phyloP scores from a whole-genome alignment of 1,140 invertebrate genomes.

The Cydia fagiglandana region DNA sequence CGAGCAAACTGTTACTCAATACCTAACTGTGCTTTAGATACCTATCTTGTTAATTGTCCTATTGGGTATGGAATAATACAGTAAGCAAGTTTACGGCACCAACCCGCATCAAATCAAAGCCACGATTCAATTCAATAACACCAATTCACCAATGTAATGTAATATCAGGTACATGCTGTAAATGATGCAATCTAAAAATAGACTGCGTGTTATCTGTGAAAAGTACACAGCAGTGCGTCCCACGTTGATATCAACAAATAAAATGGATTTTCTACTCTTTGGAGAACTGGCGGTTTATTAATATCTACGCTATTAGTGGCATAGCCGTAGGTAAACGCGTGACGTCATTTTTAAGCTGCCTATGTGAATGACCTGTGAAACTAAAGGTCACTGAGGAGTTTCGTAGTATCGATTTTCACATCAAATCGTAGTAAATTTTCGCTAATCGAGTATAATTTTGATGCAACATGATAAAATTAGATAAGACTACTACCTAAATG shows the following conservation, averaged over 20 bases:
- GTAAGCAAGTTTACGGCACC: too few species aligned
- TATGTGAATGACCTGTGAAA: background rate
- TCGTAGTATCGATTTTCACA: background rate
- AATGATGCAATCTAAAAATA: slow-evolving; percentile 3
- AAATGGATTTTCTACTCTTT: background rate
- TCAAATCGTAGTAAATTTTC: background rate
- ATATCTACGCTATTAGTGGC: background rate
- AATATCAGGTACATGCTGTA: slow-evolving; percentile 8
- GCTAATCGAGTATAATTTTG: background rate
- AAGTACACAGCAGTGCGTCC: slow-evolving; percentile 12
- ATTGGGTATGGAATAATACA: too few species aligned
- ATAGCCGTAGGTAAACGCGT: background rate
- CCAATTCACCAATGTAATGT: too few species aligned
- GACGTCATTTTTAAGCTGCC: slow-evolving; percentile 6
- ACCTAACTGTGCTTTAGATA: background rate
- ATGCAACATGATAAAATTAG: background rate
- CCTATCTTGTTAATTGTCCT: background rate
- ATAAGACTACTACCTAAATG: background rate
- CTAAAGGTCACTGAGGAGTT: background rate
- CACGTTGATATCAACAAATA: slow-evolving; percentile 19
- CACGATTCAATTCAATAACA: background rate
- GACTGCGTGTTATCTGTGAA: slow-evolving; percentile 12
- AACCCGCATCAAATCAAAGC: too few species aligned
- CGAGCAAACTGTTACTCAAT: slow-evolving; percentile 10
- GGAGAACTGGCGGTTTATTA: background rate